phyloP scores from a whole-genome alignment of 2,797 vertebrate species.

The Gambelia wislizenii region DNA sequence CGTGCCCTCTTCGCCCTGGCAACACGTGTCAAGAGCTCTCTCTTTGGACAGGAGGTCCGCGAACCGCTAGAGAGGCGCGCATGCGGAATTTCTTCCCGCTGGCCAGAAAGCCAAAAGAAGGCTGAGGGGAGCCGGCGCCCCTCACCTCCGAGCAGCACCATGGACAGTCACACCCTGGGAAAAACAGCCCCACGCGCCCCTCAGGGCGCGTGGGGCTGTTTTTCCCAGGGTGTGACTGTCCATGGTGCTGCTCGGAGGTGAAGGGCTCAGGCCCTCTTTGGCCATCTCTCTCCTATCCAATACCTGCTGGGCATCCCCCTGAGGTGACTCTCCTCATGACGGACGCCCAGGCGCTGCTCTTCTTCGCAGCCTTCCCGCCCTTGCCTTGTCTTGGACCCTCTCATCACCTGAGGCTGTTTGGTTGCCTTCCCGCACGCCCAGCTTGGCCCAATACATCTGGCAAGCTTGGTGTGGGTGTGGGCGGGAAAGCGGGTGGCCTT shows the following conservation, averaged over 20 bases:
- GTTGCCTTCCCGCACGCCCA: background rate
- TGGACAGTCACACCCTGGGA: conserved; percentile 12
- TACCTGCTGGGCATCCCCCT: too few species aligned
- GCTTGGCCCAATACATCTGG: background rate
- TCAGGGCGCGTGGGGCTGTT: background rate
- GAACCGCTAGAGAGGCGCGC: background rate
- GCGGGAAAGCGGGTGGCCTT: background rate
- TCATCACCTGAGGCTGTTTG: background rate
- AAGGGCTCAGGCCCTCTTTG: background rate
- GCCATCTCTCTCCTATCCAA: too few species aligned
- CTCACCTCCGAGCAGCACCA: conserved; percentile 9
- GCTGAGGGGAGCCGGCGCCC: too few species aligned
- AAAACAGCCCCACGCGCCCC: background rate
- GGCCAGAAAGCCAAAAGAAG: accelerated
- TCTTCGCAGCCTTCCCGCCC: background rate
- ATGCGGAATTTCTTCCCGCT: background rate
- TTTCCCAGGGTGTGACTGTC: conserved; percentile 8
- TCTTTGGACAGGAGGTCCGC: too few species aligned
- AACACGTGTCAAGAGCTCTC: background rate
- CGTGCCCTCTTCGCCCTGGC: background rate
- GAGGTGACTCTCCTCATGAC: background rate
- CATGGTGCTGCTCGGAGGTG: conserved; percentile 12
- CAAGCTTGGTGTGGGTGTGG: background rate
- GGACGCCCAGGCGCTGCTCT: background rate
- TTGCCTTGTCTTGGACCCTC: background rate